Percentiles rank a stretch among this genome's conserved stretches.
These are phyloP conservation scores for Marmota flaviventris DNA, from an alignment of 2,113 vertebrate genomes.

Conservation along the genomic window DNA sequence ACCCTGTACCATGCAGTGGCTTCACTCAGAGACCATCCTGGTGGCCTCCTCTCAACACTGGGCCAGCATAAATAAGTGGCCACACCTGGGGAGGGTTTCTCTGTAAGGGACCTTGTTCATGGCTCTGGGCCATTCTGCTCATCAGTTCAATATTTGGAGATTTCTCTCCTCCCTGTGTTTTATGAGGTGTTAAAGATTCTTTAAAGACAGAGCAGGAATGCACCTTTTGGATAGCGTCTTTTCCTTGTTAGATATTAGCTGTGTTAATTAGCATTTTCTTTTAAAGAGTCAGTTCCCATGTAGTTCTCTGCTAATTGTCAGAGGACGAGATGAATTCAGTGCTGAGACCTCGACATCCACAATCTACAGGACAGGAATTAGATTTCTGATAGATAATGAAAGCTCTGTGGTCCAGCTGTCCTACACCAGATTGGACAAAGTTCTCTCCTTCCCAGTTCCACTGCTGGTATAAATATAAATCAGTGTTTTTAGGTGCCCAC, in stretches of 20 bases:
- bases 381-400: background rate
- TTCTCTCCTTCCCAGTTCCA: background rate
- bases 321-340: background rate
- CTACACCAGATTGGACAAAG: background rate
- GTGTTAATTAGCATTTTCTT: background rate
- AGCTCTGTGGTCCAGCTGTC: background rate
- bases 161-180: background rate
- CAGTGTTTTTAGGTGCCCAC: background rate
- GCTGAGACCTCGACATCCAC: background rate
- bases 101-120: background rate
- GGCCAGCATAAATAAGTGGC: background rate
- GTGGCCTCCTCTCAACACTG: background rate
- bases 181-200: conserved; percentile 27
- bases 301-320: background rate
- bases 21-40: background rate
- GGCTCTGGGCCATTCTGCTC: background rate
- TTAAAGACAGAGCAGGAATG: background rate
- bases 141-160: background rate
- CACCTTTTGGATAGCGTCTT: background rate
- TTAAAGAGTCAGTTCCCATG: background rate
- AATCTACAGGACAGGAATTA: background rate
- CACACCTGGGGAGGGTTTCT: background rate
- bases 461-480: background rate
- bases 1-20: background rate
- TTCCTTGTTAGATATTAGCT: background rate